Percentiles rank a stretch among this genome's conserved stretches.
Conservation (phyloP, 2,888 invertebrate genomes). For the Cybosia mesomella region DNA sequence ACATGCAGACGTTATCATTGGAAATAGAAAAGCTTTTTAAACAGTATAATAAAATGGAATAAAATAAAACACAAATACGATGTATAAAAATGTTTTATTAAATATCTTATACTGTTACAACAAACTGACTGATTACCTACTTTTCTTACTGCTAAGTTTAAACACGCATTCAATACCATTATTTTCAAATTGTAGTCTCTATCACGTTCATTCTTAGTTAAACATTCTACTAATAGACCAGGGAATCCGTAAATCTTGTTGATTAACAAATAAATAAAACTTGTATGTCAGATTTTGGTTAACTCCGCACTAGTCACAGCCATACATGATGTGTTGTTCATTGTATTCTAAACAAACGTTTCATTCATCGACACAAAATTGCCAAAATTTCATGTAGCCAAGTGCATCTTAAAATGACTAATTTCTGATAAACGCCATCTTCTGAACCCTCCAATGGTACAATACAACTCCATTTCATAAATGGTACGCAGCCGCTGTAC, state of each 20-base stretch:
- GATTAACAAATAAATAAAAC: background rate
- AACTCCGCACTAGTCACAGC: constrained; percentile 4
- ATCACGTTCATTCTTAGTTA: background rate
- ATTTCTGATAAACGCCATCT: background rate
- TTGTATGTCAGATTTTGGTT: background rate
- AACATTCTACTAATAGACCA: background rate
- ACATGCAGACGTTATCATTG: no score
- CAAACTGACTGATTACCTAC: background rate
- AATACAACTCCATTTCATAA: background rate
- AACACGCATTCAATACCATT: background rate
- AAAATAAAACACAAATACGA: background rate
- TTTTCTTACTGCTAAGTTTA: background rate
- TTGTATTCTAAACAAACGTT: background rate
- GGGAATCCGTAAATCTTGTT: constrained; percentile 4
- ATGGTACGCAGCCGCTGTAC: background rate
- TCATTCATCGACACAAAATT: background rate
- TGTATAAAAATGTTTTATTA: background rate
- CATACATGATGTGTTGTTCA: background rate
- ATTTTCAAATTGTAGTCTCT: background rate
- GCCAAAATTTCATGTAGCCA: background rate
- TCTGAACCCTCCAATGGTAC: background rate
- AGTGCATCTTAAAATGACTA: background rate
- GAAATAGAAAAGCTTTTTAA: no score
- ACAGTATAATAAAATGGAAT: background rate
- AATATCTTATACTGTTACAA: constrained; percentile 1